Evolutionary conservation across 2,797 vertebrate genomes (phyloP), one percentile per base, ranked within the genome.

Genomic region (Salmo trutta): DNA sequence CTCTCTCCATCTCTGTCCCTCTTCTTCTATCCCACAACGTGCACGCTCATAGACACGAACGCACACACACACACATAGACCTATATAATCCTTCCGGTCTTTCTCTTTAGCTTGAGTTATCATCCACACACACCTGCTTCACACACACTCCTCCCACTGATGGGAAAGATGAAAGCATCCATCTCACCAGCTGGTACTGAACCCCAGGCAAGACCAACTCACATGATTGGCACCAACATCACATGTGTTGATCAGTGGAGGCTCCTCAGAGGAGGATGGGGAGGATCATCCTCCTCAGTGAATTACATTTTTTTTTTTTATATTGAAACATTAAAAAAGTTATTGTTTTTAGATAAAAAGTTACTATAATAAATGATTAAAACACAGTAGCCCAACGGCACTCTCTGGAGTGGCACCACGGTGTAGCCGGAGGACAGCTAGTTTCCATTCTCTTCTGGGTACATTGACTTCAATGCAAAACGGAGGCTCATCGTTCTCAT

Each of bases 181-280:
- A 68, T 64, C 5, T 33, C 15, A 69, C 86, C 88, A 92, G 87
- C 85, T 92, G 89, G 79, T 85, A 19, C 87, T 74, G 75, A 77
- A 79, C 88, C 82, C 54, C 75, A 36, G 84, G 87, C 86, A 78
- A 77, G 31, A 62, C 54, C 74, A 1, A 6, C 41, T 47, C 41
- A 71, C 53, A 19, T 81, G 81, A 88, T 85, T 88, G 84, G 79
- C 86, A 84, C 64, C 72, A 66, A 51, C 80, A 81, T 56, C 81
- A 85, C 76, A 74, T 74, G 84, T 84, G 82, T 79, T 82, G 41
- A 47, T 47, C 41, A 12, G 10, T 47, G 41, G 3, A 47, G 41
- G 41, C 41, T 47, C 8, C 8, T 41, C 41, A 41, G 41, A 41
- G 41, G 41, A 41, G 41, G 41, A 41, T 10, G 41, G 41, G 41